Conservation (phyloP, 2,797 vertebrate species). For the Gymnocypris eckloni region DNA sequence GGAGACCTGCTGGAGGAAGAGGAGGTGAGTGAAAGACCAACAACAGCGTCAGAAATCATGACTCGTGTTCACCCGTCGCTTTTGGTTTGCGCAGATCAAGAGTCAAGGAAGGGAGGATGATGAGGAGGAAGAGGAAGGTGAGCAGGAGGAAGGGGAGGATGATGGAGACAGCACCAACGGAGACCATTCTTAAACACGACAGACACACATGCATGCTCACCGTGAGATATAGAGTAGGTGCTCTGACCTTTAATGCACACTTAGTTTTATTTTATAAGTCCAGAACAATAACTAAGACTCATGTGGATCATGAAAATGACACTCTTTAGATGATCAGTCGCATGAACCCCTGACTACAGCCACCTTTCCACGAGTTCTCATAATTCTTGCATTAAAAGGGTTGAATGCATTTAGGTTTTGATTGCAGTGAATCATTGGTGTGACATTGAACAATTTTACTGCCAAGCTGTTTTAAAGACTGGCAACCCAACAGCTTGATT, state of each 20-base stretch:
- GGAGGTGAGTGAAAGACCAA: conserved; percentile 60
- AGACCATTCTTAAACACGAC: conserved; percentile 78
- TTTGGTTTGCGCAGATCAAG: conserved; percentile 65
- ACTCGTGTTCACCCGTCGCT: fast-evolving
- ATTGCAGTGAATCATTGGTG: not conserved
- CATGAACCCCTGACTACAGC: not conserved
- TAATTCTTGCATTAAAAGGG: not conserved
- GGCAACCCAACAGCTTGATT: not conserved
- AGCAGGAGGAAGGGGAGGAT: conserved; percentile 88
- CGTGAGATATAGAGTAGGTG: conserved; percentile 22
- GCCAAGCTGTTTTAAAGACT: not conserved
- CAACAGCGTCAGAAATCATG: not conserved
- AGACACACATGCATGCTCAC: conserved; percentile 34
- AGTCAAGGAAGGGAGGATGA: conserved; percentile 69
- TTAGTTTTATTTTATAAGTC: conserved; percentile 12
- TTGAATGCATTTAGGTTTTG: not conserved
- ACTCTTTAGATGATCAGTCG: not conserved
- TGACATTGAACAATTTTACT: not conserved
- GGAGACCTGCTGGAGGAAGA: conserved; percentile 86
- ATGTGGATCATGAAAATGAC: not conserved
- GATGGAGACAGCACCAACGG: conserved; percentile 86
- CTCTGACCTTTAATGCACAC: conserved; percentile 11
- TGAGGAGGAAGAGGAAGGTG: conserved; percentile 76
- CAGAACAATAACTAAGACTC: not conserved
- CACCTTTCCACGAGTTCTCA: not conserved